Conservation (phyloP, 1,140 invertebrate genomes). For the Telenomus remus region DNA sequence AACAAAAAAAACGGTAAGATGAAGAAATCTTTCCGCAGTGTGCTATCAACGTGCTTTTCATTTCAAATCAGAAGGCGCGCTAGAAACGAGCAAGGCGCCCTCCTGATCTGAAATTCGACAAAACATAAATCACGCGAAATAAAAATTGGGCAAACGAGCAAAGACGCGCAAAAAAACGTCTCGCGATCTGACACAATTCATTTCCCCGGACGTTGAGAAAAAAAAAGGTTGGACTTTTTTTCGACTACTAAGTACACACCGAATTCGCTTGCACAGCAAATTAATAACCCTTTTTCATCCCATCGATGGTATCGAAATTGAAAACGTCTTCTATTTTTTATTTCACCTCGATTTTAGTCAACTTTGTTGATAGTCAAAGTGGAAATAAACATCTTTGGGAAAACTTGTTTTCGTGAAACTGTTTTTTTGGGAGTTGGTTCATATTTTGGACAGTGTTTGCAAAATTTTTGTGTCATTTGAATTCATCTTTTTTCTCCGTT, state of each 20-base stretch:
- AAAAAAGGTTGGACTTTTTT: constrained; percentile 10
- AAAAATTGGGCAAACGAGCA: constrained; percentile 29
- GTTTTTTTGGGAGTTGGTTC: too few species aligned
- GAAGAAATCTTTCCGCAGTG: background rate
- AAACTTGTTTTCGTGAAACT: too few species aligned
- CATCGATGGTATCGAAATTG: constrained; percentile 18
- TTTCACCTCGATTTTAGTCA: too few species aligned
- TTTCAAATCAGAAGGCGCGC: constrained; percentile 7
- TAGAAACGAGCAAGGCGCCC: constrained; percentile 4
- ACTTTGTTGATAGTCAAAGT: too few species aligned
- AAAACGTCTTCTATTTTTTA: background rate
- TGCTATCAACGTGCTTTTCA: constrained; percentile 12
- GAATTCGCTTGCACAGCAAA: constrained; percentile 27
- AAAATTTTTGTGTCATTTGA: too few species aligned
- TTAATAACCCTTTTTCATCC: constrained; percentile 15
- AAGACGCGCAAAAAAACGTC: constrained; percentile 16
- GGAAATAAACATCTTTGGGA: too few species aligned
- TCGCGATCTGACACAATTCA: constrained; percentile 18
- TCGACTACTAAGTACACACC: constrained; percentile 36
- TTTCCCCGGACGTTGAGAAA: constrained; percentile 13
- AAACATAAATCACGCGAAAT: constrained; percentile 42
- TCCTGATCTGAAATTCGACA: constrained; percentile 24
- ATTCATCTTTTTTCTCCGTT: constrained; percentile 46
- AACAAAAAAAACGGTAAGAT: too few species aligned
- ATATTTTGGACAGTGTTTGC: too few species aligned